Evolutionary conservation across 2,888 invertebrate genomes (phyloP), one percentile per base, ranked within the genome.

Genomic region (Herminia tarsipennalis): DNA sequence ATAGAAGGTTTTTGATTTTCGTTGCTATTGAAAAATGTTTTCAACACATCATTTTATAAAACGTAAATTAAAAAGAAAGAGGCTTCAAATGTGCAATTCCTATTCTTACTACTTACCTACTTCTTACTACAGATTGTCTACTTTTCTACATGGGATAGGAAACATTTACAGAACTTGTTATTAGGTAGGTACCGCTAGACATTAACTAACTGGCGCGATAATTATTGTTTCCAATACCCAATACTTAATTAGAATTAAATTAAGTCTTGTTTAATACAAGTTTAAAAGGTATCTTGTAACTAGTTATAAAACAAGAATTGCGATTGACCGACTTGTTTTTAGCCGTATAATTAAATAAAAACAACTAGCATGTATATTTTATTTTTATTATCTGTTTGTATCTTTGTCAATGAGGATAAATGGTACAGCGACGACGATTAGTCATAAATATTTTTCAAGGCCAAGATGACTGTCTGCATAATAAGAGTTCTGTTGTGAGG

Each of bases 361-460:
- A 27, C n/a, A 34, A 41, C 28, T 10, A 18, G 21, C 20, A 28
- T 34, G 29, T 36, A 21, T 17, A 20, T 30, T 44, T 55, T 45
- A 44, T 52, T 53, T 55, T 62, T 53, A 52, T 44, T 48, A 60
- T 60, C 47, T 46, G 53, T 66, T 58, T 57, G 45, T 35, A 45
- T 59, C 49, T 48, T 68, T 52, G 67, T 70, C 66, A 64, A 74
- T 64, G 70, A 78, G 78, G 78, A 82, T 78, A 79, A 78, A 79
- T 60, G 68, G 46, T 52, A 59, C 46, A 56, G 64, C 49, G 56
- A 50, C 54, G 41, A 53, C 67, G 64, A 77, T 81, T 81, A 81
- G 70, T 83, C 81, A 81, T 68, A 65, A 68, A 81, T 66, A 71
- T 73, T 67, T 70, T 61, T 74, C 79, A 83, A 82, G 83, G 83